Conservation (phyloP, 2,888 invertebrate genomes). For the Boloria euphrosyne region DNA sequence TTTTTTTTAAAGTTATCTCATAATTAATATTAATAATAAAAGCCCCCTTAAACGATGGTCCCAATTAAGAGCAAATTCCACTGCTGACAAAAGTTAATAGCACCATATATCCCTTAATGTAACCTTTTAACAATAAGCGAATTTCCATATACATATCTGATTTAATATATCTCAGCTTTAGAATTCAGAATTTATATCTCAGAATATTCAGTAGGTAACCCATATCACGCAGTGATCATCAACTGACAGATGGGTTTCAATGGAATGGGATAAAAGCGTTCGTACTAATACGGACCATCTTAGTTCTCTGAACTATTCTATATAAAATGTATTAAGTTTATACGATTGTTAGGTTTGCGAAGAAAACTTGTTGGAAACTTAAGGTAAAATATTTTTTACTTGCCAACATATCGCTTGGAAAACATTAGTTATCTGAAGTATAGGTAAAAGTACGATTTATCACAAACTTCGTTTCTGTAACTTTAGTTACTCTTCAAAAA, state of each 20-base stretch:
- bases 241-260: slow-evolving; percentile 30
- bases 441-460: too few relatives aligned
- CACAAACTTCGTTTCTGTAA: too few relatives aligned
- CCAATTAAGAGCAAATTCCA: too few relatives aligned
- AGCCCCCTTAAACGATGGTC: too few relatives aligned
- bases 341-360: background rate
- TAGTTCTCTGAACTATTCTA: too few relatives aligned
- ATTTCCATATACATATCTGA: slow-evolving; percentile 21
- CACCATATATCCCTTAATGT: background rate
- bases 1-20: too few relatives aligned
- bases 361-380: too few relatives aligned
- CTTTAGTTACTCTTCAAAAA: too few relatives aligned
- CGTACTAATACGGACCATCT: too few relatives aligned
- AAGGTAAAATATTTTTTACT: too few relatives aligned
- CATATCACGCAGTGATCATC: slow-evolving; percentile 35
- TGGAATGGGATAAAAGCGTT: slow-evolving; percentile 5
- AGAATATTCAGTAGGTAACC: slow-evolving; percentile 32
- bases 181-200: slow-evolving; percentile 23
- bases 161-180: slow-evolving; percentile 23
- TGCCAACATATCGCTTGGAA: too few relatives aligned
- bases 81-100: background rate
- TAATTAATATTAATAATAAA: too few relatives aligned
- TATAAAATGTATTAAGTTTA: background rate
- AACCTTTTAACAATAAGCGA: slow-evolving; percentile 19
- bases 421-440: background rate